Evolutionary conservation across 2,797 vertebrate species (phyloP), one percentile per base, ranked within the genome.

Genomic region (Gorsachius magnificus): DNA sequence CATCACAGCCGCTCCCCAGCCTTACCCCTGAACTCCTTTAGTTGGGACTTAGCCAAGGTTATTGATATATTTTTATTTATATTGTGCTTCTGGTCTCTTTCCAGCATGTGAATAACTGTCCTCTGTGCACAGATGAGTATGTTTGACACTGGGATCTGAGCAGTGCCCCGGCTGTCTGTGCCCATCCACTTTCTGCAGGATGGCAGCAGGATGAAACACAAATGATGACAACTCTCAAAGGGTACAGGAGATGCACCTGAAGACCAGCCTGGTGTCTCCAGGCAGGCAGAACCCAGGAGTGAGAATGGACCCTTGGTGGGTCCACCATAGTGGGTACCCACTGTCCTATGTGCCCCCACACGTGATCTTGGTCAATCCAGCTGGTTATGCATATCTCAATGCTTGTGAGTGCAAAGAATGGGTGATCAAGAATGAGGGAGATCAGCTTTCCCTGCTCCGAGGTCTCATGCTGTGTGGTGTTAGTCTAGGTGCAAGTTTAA

Each of bases 361-460:
- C 4, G 0, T 11, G 35, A 11, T 19, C 26, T 50, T 28, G 56
- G 31, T 22, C 70, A 43, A 4, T 10, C 50, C 8, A 1, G 50
- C 41, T 5, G 15, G 25, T 61, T 29, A 54, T 6, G 1, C 48
- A 6, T 46, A 26, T 15, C 56, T 20, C 4, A 3, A 16, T 18
- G n/a, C 61, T 54, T 60, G 31, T 13, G 41, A 48, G 54, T 3
- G 16, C 8, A 9, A n/a, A 15, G 45, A 38, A 21, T 0, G 2
- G 38, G 54, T 35, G n/a, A 48, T 16, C 1, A 6, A 48, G 64
- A 33, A 13, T 6, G 41, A 61, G 19, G 53, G 38, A 41, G 17
- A 60, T 18, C 38, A 20, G 36, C 28, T 38, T 25, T 24, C 69
- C 60, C 36, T 38, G 68, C 53, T 45, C 86, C 3, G 1, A 16